phyloP scores from a whole-genome alignment of 35 echinoderm and acorn worm genomes.

The Hemicentrotus pulcherrimus region DNA sequence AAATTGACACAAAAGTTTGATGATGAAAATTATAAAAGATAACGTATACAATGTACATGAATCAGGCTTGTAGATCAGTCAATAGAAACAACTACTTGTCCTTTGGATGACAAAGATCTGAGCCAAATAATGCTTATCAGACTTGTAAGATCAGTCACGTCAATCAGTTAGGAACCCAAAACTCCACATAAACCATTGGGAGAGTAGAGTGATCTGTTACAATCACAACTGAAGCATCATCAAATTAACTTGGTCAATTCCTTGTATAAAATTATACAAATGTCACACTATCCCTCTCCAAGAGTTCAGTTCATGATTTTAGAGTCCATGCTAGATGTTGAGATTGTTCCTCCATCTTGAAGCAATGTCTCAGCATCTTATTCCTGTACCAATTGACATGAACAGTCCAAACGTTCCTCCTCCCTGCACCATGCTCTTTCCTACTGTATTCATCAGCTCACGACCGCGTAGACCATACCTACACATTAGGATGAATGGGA shows the following conservation, averaged over 20 bases:
- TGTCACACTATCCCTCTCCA: background rate
- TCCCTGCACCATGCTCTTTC: slow-evolving; percentile 96
- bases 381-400: slow-evolving; percentile 95
- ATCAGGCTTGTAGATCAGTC: background rate
- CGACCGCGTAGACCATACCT: slow-evolving; percentile 93
- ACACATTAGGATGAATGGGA: background rate
- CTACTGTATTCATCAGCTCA: slow-evolving; percentile 85
- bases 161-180: background rate
- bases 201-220: background rate
- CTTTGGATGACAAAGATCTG: background rate
- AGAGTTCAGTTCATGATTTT: background rate
- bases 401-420: slow-evolving; percentile 97
- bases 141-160: background rate
- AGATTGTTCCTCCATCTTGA: background rate
- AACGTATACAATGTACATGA: background rate
- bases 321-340: background rate
- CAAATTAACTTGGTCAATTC: background rate
- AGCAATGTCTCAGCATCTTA: slow-evolving; percentile 71
- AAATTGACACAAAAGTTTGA: too few species aligned
- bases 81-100: background rate
- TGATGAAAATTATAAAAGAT: background rate
- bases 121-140: background rate
- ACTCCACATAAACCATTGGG: background rate
- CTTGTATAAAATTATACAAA: background rate
- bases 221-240: background rate